Conservation (phyloP, 1,140 invertebrate genomes). For the Drusus annulatus region DNA sequence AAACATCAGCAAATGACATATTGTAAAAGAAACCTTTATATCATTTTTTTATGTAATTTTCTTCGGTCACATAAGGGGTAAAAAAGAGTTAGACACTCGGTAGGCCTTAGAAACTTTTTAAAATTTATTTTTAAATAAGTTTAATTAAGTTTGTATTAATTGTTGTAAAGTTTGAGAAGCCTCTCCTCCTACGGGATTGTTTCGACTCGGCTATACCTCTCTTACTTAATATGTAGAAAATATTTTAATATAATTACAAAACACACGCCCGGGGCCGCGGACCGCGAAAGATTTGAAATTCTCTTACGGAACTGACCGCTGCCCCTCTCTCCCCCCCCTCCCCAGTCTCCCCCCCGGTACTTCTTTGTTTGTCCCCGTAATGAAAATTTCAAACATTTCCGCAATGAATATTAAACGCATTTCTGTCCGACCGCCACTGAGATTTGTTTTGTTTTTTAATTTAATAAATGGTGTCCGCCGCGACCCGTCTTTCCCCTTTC, state of each 20-base stretch:
- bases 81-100: too few relatives aligned
- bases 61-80: too few relatives aligned
- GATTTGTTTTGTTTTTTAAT: slow-evolving; percentile 45
- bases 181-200: not conserved
- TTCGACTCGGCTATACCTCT: not conserved
- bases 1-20: too few relatives aligned
- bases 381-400: slow-evolving; percentile 54
- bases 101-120: too few relatives aligned
- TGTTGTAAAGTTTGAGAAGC: not conserved
- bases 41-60: too few relatives aligned
- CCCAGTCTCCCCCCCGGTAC: not conserved
- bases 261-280: slow-evolving; percentile 32
- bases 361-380: slow-evolving; percentile 45
- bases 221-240: slow-evolving; percentile 58
- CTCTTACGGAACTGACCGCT: slow-evolving; percentile 30
- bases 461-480: slow-evolving; percentile 38
- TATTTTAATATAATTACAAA: slow-evolving; percentile 59
- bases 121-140: too few relatives aligned
- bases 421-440: slow-evolving; percentile 25
- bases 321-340: not conserved
- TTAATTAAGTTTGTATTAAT: too few relatives aligned
- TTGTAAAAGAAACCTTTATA: too few relatives aligned
- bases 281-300: slow-evolving; percentile 42
- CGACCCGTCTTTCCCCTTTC: slow-evolving; percentile 1
- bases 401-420: slow-evolving; percentile 50